Conservation (phyloP, 2,797 vertebrate species). For the Pseudomugil tenellus region DNA sequence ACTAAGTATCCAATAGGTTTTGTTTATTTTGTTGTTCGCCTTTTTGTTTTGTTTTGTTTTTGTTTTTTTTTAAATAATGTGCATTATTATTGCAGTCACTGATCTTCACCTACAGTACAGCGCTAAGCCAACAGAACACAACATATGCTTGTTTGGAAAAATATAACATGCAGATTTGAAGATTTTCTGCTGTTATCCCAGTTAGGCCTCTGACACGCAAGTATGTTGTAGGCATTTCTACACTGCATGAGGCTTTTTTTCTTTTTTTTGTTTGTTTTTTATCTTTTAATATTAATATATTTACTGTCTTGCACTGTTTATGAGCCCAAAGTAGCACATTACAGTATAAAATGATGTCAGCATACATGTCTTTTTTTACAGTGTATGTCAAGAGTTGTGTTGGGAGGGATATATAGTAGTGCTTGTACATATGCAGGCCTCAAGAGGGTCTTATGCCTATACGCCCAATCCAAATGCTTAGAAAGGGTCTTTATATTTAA, state of each 20-base stretch:
- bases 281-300: constrained; percentile 47
- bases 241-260: constrained; percentile 63
- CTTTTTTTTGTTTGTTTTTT: neutral
- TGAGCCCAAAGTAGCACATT: constrained; percentile 78
- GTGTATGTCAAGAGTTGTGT: constrained; percentile 30
- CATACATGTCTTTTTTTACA: constrained; percentile 50
- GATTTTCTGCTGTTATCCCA: constrained; percentile 82
- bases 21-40: neutral
- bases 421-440: constrained; percentile 60
- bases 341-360: constrained; percentile 74
- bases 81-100: constrained; percentile 75
- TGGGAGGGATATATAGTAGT: constrained; percentile 20
- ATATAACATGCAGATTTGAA: constrained; percentile 84
- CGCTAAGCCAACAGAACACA: constrained; percentile 88
- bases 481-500: constrained; percentile 59
- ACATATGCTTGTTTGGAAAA: constrained; percentile 83
- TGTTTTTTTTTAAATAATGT: constrained; percentile 81
- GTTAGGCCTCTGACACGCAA: constrained; percentile 81
- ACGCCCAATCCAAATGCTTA: constrained; percentile 69
- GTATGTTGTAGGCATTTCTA: constrained; percentile 84
- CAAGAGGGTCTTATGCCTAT: constrained; percentile 75
- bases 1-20: constrained; percentile 72
- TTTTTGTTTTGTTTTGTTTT: constrained; percentile 39
- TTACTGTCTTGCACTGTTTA: constrained; percentile 79
- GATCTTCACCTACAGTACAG: constrained; percentile 82